A percentile compares a stretch with the other conserved stretches of the same genome.
phyloP scores from a whole-genome alignment of 2,797 vertebrate genomes.

The Acrossocheilus wenchowensis region DNA sequence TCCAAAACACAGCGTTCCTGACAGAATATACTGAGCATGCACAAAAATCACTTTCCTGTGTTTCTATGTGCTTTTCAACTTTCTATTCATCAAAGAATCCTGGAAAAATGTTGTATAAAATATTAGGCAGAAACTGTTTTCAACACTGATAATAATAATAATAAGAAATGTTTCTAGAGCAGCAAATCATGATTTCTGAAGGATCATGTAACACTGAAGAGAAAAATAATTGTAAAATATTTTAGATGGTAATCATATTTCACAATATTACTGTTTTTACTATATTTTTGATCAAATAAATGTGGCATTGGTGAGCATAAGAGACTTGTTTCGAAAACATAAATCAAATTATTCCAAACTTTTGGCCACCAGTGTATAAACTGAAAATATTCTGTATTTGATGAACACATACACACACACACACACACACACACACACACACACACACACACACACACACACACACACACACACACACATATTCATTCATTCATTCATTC shows the following conservation, averaged over 20 bases:
- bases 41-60: background rate
- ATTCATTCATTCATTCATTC: too few relatives aligned
- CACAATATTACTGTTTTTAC: background rate
- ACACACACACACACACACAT: too few relatives aligned
- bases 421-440: too few relatives aligned
- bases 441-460: too few relatives aligned
- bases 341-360: background rate
- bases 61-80: background rate
- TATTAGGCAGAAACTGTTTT: background rate
- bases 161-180: background rate
- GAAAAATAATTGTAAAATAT: background rate
- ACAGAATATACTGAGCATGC: slow-evolving; percentile 18
- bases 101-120: background rate
- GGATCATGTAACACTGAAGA: background rate
- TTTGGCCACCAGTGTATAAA: background rate
- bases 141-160: background rate
- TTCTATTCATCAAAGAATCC: background rate
- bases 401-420: too few relatives aligned
- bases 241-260: background rate
- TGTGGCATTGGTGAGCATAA: background rate
- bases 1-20: background rate
- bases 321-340: background rate
- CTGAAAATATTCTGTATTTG: background rate
- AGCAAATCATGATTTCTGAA: background rate
- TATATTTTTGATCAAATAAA: background rate